These are phyloP conservation scores for Sciurus niger DNA, from an alignment of 2,113 vertebrate species.

Conservation along the genomic window DNA sequence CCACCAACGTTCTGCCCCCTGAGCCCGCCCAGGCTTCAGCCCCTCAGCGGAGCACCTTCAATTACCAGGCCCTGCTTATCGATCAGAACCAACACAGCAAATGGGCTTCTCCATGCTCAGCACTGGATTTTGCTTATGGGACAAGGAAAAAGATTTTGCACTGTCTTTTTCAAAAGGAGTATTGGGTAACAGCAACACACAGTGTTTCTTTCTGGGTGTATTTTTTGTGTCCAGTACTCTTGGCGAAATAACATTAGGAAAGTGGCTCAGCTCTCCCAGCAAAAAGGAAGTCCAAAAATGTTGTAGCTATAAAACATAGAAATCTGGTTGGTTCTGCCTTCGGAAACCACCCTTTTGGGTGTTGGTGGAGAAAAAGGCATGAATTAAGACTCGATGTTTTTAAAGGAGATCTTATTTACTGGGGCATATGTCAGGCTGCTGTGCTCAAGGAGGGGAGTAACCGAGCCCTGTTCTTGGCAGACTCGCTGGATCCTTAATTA, in stretches of 20 bases:
- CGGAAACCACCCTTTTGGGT: background rate
- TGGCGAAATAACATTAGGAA: background rate
- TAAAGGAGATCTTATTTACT: slow-evolving; percentile 51
- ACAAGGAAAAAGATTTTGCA: background rate
- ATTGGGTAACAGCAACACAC: background rate
- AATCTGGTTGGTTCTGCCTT: background rate
- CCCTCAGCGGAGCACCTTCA: background rate
- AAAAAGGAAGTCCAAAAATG: background rate
- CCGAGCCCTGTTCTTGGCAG: slow-evolving; percentile 7
- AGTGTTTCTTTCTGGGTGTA: background rate
- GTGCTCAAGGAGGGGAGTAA: slow-evolving; percentile 28
- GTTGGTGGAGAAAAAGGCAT: background rate
- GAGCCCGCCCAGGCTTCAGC: background rate
- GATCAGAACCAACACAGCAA: background rate
- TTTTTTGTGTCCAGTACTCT: background rate
- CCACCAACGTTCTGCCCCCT: background rate
- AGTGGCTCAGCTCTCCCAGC: background rate
- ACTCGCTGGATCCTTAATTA: slow-evolving; percentile 41
- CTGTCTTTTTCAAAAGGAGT: background rate
- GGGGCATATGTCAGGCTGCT: slow-evolving; percentile 27
- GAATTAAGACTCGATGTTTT: slow-evolving; percentile 35
- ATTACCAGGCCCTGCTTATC: background rate
- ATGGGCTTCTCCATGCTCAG: background rate
- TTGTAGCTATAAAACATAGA: slow-evolving; percentile 7
- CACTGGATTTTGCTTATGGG: background rate